Conservation (phyloP, 2,113 vertebrate species). For the Plecturocebus donacophilus region DNA sequence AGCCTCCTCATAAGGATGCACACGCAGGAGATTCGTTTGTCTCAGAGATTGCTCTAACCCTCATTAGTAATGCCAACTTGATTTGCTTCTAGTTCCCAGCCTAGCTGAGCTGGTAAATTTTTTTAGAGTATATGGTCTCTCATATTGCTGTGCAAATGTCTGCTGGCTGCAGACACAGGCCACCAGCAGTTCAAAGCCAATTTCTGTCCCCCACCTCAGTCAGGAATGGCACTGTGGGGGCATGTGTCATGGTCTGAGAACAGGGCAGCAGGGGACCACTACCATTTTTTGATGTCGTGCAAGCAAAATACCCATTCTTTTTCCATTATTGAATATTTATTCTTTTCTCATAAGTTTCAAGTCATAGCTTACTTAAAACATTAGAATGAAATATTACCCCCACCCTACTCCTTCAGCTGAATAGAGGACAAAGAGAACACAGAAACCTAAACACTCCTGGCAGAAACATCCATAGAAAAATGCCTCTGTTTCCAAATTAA, state of each 20-base stretch:
- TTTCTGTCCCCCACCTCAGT: not conserved
- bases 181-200: not conserved
- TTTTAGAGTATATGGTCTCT: not conserved
- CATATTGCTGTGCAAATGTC: not conserved
- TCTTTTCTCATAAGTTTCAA: not conserved
- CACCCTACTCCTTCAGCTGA: not conserved
- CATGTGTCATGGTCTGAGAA: not conserved
- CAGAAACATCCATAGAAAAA: slow-evolving; percentile 36
- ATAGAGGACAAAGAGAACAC: not conserved
- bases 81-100: slow-evolving; percentile 21
- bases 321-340: not conserved
- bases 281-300: not conserved
- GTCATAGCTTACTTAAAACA: not conserved
- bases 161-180: not conserved
- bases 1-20: not conserved
- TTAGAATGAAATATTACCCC: not conserved
- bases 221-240: not conserved
- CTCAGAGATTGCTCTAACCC: not conserved
- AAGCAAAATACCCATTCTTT: slow-evolving; percentile 9
- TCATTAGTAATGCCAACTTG: not conserved
- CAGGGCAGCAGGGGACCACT: not conserved
- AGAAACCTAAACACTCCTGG: not conserved
- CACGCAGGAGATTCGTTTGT: not conserved
- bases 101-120: not conserved
- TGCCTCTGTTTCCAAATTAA: slow-evolving; percentile 26